Percentiles rank a stretch among this genome's conserved stretches.
Evolutionary conservation across 2,888 invertebrate genomes (phyloP).

Genomic region (Rugalucina vietnamica): DNA sequence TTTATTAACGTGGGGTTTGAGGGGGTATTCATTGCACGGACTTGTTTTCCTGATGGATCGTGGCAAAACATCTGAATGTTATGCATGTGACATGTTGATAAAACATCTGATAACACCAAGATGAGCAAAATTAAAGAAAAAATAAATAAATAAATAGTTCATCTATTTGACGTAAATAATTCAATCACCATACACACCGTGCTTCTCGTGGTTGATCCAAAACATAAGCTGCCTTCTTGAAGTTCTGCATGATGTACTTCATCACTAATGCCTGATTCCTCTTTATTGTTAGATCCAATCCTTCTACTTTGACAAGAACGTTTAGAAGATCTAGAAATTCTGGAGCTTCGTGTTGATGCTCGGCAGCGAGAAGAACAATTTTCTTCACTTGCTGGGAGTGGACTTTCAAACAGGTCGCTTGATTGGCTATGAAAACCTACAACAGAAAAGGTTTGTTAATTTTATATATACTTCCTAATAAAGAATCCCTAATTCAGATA

Average conservation of each 20-base stretch:
- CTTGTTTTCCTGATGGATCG: too few relatives aligned
- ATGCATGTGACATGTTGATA: too few relatives aligned
- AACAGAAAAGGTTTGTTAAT: constrained; percentile 6
- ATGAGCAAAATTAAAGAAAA: too few relatives aligned
- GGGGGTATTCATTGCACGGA: too few relatives aligned
- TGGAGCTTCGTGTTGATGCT: constrained; percentile 80
- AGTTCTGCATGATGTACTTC: constrained; percentile 83
- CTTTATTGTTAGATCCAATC: constrained; percentile 82
- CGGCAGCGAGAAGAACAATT: constrained; percentile 79
- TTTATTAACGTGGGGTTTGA: too few relatives aligned
- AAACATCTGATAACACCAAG: too few relatives aligned
- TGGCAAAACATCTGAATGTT: too few relatives aligned
- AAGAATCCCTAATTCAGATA: too few relatives aligned
- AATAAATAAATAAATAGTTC: too few relatives aligned
- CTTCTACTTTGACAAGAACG: constrained; percentile 81
- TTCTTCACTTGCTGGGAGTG: constrained; percentile 81
- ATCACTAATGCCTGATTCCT: constrained; percentile 83
- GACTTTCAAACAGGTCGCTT: constrained; percentile 81
- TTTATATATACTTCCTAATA: too few relatives aligned
- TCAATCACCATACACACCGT: too few relatives aligned
- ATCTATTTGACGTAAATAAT: too few relatives aligned
- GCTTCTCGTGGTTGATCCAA: constrained; percentile 79
- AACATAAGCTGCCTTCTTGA: constrained; percentile 80
- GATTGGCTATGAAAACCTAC: constrained; percentile 82
- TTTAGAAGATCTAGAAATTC: constrained; percentile 81